Percentiles rank a stretch among this genome's conserved stretches.
These are phyloP conservation scores for Dorcus hopei DNA, from an alignment of 2,888 invertebrate species.

Conservation along the genomic window DNA sequence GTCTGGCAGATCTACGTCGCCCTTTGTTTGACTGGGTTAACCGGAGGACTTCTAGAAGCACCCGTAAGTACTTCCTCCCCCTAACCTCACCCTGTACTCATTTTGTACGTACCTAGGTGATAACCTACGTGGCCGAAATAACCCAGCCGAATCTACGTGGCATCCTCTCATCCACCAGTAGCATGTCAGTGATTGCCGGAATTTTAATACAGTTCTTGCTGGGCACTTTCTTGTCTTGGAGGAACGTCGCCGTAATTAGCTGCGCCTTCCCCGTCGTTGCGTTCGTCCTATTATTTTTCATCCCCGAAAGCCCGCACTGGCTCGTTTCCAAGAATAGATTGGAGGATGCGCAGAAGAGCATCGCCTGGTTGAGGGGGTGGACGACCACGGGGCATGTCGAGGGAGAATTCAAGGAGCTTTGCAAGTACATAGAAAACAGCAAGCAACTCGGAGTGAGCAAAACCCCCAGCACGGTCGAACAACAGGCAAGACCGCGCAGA, in stretches of 20 bases:
- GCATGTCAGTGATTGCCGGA: constrained; percentile 72
- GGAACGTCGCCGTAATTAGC: constrained; percentile 67
- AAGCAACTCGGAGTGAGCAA: constrained; percentile 17
- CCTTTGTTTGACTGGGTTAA: constrained; percentile 68
- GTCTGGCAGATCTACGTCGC: constrained; percentile 67
- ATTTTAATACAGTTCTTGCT: constrained; percentile 73
- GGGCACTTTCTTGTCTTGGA: constrained; percentile 69
- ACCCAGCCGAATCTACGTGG: constrained; percentile 78
- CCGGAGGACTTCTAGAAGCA: constrained; percentile 77
- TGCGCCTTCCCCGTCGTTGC: constrained; percentile 63
- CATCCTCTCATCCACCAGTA: constrained; percentile 69
- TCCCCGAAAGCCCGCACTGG: constrained; percentile 84
- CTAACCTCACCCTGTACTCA: background rate
- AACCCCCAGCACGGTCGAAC: constrained; percentile 8
- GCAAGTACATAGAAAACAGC: constrained; percentile 19
- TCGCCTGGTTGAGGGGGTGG: constrained; percentile 82
- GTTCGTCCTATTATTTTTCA: constrained; percentile 63
- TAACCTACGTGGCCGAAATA: constrained; percentile 82
- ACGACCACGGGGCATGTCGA: constrained; percentile 60
- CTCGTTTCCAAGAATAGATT: constrained; percentile 64
- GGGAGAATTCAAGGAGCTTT: constrained; percentile 57
- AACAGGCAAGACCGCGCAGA: background rate
- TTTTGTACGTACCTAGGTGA: constrained; percentile 52
- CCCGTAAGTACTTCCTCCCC: constrained; percentile 58
- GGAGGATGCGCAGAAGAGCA: constrained; percentile 64